A percentile compares a stretch with the other conserved stretches of the same genome.
These are phyloP conservation scores for Dolichotis patagonum DNA, from an alignment of 2,113 vertebrate genomes.

Conservation along the genomic window DNA sequence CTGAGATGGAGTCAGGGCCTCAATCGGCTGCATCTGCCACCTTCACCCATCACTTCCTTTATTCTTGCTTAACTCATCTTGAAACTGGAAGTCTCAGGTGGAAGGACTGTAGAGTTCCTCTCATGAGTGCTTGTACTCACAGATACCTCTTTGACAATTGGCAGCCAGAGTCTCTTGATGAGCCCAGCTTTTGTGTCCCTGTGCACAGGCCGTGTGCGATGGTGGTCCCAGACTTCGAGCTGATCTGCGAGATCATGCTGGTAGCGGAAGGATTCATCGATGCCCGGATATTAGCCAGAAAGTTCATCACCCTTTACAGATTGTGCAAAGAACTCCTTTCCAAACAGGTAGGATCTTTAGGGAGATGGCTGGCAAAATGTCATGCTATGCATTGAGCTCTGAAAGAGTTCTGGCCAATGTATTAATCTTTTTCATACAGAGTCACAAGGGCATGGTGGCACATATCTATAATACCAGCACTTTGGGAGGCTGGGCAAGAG, in stretches of 20 bases:
- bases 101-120: background rate
- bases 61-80: background rate
- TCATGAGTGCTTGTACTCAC: background rate
- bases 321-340: constrained; percentile 97
- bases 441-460: background rate
- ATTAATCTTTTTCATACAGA: background rate
- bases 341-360: constrained; percentile 91
- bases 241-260: constrained; percentile 99
- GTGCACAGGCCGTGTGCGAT: constrained; percentile 94
- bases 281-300: constrained; percentile 92
- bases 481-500: background rate
- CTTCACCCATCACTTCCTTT: background rate
- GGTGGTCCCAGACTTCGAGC: constrained; percentile 98
- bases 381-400: background rate
- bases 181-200: background rate
- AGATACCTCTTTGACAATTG: background rate
- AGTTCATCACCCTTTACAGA: constrained; percentile 96
- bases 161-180: background rate
- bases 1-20: background rate
- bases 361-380: background rate
- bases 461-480: background rate
- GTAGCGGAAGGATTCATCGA: constrained; percentile 96
- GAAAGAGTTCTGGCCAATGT: background rate
- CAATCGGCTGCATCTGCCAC: background rate
- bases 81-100: background rate